Base-by-base conservation (phyloP, 2,888 invertebrate genomes). In the Zaprionus obscuricornis region DNA sequence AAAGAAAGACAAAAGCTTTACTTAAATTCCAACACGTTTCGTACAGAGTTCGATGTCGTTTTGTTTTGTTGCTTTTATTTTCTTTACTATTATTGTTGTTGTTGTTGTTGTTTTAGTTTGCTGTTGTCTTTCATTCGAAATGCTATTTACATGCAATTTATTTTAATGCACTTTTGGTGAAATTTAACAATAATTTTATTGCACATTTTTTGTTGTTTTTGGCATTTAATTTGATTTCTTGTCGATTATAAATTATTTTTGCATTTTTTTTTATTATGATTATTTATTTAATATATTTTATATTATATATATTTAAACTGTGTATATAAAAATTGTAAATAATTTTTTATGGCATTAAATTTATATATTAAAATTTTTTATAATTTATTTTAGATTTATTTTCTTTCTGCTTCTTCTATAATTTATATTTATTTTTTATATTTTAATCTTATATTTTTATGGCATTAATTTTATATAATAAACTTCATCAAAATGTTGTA, bases 11-110 rank as follows among this genome's bases (percentile, higher is more conserved):
- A 62, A 74, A 59, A 64, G 64, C 55, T 58, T 45, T 74, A 67
- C 60, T 69, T 54, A 71, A 86, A 83, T 83, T 83, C 82, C 82
- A 60, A 37, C 82, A 83, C 82, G 82, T 86, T 69, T 66, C 56
- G 39, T 56, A 63, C 54, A 54, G n/a, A n/a, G 66, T 72, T 72
- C 70, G 54, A 55, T 63, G 59, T 31, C 40, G 47, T 69, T 67
- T 47, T 52, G 36, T 46, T 45, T 39, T 52, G 24, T 57, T 60
- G 22, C 18, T 50, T 49, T 52, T 52, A 55, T 55, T 46, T 57
- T 47, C 29, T 60, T 45, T 45, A 34, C 63, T 52, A 31, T 26
- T 39, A 46, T 18, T 58, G 16, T 22, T 67, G 17, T 49, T 51
- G 16, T 43, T 39, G 39, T 54, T 54, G 34, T 58, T 43, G 20